phyloP scores from a whole-genome alignment of 2,888 invertebrate genomes.

The Caenorhabditis sinica region DNA sequence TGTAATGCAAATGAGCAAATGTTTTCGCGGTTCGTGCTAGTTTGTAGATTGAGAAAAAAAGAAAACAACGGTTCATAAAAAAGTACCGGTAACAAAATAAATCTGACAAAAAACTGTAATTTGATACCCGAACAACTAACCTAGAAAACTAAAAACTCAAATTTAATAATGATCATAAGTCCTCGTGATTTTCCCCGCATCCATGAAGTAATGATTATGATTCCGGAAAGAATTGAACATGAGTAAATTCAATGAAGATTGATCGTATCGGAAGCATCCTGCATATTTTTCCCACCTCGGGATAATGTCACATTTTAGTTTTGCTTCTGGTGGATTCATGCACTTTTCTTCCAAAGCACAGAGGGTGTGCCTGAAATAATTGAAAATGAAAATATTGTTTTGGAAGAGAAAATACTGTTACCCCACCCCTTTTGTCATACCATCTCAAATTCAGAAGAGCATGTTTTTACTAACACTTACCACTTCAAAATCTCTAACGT shows the following conservation, averaged over 20 bases:
- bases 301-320: slow-evolving; percentile 44
- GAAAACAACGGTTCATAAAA: too few relatives aligned
- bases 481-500: slow-evolving; percentile 49
- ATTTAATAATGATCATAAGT: slow-evolving; percentile 40
- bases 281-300: slow-evolving; percentile 41
- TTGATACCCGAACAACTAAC: background rate
- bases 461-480: too few relatives aligned
- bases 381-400: background rate
- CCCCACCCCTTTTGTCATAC: too few relatives aligned
- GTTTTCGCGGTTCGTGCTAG: too few relatives aligned
- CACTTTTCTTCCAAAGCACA: slow-evolving; percentile 51
- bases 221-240: slow-evolving; percentile 51
- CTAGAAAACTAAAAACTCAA: background rate
- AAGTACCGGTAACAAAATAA: too few relatives aligned
- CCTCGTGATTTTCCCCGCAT: slow-evolving; percentile 24
- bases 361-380: slow-evolving; percentile 35
- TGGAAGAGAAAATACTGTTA: too few relatives aligned
- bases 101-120: too few relatives aligned
- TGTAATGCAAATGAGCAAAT: too few relatives aligned
- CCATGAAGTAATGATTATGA: slow-evolving; percentile 49
- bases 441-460: too few relatives aligned
- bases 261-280: slow-evolving; percentile 54
- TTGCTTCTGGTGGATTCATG: slow-evolving; percentile 43
- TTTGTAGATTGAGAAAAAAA: too few relatives aligned
- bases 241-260: slow-evolving; percentile 42